Base-by-base conservation (phyloP, 1,140 invertebrate species). In the Pinna nobilis region DNA sequence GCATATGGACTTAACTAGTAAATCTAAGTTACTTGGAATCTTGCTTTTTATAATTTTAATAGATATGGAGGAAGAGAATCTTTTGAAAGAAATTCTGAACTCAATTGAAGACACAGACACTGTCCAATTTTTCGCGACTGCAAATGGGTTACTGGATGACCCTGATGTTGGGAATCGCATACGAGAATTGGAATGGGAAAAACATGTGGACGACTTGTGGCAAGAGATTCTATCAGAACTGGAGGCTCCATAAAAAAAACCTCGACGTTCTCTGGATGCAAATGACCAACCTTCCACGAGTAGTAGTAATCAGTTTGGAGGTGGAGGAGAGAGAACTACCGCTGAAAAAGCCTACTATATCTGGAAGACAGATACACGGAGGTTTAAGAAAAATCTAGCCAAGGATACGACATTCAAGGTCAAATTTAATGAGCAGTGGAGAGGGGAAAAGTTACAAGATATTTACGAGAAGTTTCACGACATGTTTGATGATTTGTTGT, bases 401-500 rank as follows among this genome's bases (percentile, higher is more conserved):
- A n/a, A 20, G 1, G 60, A 63, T 20, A 39, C 35, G 9, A 63
- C 60, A 41, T 63, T 63, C 39, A 39, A 63, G 35, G 60, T 63
- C 13, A 63, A 63, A 35, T 59, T 59, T 13, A 59, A 59, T 18
- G 55, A 59, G 4, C 25, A 63, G n/a, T 63, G 60, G 35, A 6
- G 35, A 25, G 65, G 50, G 13, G 18, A 67, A 15, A 67, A 55
- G 28, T n/a, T 67, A 23, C 23, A 23, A 30, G 51, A 68, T 37
- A 41, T 68, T 18, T 23, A 41, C 23, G 41, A 28, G 11, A 35
- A 68, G 20, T 51, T 70, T 15, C 41, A 70, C n/a, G 23, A 63
- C 13, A 70, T 70, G 69, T 70, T 63, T 35, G 59, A 70, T 20
- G 57, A 70, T 30, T n/a, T 70, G 23, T 63, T 70, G 55, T 35